These are phyloP conservation scores for Hemaris fuciformis DNA, from an alignment of 2,888 invertebrate genomes.

Conservation along the genomic window DNA sequence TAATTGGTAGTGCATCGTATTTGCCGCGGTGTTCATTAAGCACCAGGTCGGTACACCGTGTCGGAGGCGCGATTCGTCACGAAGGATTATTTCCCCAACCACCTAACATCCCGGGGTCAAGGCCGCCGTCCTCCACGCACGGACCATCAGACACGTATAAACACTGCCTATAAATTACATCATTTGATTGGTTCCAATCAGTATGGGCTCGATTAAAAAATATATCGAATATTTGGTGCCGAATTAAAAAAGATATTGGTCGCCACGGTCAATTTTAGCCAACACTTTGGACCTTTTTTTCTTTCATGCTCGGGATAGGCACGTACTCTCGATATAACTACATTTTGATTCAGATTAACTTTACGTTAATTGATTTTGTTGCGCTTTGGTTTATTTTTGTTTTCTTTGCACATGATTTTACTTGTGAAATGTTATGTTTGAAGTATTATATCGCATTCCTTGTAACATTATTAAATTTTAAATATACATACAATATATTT, in stretches of 20 bases:
- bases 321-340: constrained; percentile 13
- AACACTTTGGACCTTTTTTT: constrained; percentile 34
- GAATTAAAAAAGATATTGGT: constrained; percentile 46
- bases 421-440: not conserved
- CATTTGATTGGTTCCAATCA: constrained; percentile 78
- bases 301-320: not conserved
- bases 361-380: not conserved
- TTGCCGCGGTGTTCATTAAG: constrained; percentile 55
- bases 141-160: constrained; percentile 48
- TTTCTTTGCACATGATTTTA: not conserved
- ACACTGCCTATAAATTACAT: constrained; percentile 67
- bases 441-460: no score
- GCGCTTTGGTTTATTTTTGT: not conserved
- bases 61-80: constrained; percentile 64
- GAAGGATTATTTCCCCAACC: constrained; percentile 54
- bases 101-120: constrained; percentile 51
- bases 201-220: constrained; percentile 66
- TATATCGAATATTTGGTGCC: constrained; percentile 43
- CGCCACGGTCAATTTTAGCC: constrained; percentile 52
- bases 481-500: no score
- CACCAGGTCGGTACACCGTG: constrained; percentile 67
- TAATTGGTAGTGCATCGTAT: not conserved
- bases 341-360: not conserved
- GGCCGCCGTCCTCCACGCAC: constrained; percentile 48
- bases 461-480: no score